Evolutionary conservation across 2,797 vertebrate genomes (phyloP).

Genomic region (Microtus agrestis): DNA sequence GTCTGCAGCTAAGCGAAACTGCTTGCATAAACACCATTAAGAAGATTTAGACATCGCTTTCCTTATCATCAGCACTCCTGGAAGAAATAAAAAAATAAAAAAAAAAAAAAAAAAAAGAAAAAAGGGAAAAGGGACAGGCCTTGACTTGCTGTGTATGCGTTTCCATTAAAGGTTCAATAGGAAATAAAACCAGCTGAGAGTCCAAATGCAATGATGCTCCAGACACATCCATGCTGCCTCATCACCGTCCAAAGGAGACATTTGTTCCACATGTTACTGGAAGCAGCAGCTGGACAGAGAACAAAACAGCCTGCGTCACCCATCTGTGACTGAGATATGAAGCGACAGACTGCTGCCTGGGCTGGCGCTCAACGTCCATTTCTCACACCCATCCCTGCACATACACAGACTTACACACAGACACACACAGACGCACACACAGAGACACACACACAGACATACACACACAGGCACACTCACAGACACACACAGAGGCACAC

Average conservation of each 20-base stretch:
- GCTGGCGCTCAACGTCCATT: background rate
- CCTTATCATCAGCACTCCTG: conserved; percentile 93
- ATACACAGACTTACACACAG: background rate
- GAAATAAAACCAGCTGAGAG: conserved; percentile 87
- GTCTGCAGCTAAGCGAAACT: conserved; percentile 92
- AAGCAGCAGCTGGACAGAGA: conserved; percentile 76
- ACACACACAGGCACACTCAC: background rate
- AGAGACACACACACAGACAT: background rate
- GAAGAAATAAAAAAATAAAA: conserved; percentile 89
- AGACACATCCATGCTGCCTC: conserved; percentile 82
- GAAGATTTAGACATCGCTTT: conserved; percentile 93
- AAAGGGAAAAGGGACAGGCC: conserved; percentile 87
- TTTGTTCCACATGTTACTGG: conserved; percentile 86
- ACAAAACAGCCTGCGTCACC: conserved; percentile 54
- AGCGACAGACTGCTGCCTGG: conserved; percentile 68
- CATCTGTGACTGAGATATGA: conserved; percentile 56
- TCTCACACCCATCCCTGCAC: background rate
- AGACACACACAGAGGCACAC: background rate
- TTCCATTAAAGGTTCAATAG: conserved; percentile 89
- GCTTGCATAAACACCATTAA: conserved; percentile 94
- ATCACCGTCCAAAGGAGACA: conserved; percentile 84
- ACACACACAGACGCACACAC: background rate
- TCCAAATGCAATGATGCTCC: conserved; percentile 81
- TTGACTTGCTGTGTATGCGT: conserved; percentile 90
- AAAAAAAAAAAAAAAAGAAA: conserved; percentile 74